These are phyloP conservation scores for Acromyrmex heyeri DNA, from an alignment of 1,140 invertebrate genomes.

Conservation along the genomic window DNA sequence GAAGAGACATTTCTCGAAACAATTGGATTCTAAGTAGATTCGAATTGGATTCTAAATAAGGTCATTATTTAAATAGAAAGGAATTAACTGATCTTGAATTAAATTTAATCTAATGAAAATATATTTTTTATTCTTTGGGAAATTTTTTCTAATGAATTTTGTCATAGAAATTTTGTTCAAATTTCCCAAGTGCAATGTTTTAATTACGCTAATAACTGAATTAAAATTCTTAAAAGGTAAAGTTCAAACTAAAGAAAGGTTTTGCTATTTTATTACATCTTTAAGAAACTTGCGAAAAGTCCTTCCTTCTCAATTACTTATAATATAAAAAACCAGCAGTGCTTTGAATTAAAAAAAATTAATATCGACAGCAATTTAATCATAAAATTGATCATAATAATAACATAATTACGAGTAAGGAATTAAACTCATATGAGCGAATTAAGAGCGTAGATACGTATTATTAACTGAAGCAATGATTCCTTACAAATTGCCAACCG, in stretches of 20 bases:
- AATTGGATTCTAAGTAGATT: background rate
- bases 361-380: background rate
- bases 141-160: background rate
- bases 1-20: slow-evolving; percentile 9
- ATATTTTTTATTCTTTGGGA: background rate
- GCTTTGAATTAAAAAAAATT: background rate
- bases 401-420: background rate
- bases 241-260: background rate
- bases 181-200: background rate
- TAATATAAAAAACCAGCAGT: background rate
- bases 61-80: background rate
- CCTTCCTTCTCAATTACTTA: background rate
- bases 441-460: background rate
- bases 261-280: background rate
- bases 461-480: slow-evolving; percentile 21
- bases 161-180: background rate
- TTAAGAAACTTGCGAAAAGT: background rate
- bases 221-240: background rate
- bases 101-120: background rate
- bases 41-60: slow-evolving; percentile 15
- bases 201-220: background rate
- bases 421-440: background rate
- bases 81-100: background rate
- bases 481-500: slow-evolving; percentile 25
- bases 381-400: background rate